Conservation (phyloP, 2,113 vertebrate genomes). For the Zingel zingel region DNA sequence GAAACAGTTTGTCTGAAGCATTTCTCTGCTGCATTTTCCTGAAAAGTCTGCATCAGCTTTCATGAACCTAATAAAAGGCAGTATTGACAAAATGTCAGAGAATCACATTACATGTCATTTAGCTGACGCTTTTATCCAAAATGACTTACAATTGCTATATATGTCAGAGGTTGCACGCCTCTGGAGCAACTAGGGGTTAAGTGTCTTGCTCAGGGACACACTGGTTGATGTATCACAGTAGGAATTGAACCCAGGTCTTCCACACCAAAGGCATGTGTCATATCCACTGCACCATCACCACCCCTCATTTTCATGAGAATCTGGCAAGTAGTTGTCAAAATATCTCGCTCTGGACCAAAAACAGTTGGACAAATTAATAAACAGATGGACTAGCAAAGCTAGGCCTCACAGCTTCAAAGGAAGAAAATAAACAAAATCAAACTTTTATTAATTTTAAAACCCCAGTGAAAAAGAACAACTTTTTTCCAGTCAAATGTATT, state of each 20-base stretch:
- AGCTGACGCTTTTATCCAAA: no score
- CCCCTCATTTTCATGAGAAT: neutral
- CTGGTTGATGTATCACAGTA: no score
- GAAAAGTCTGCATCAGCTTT: neutral
- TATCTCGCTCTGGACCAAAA: constrained; percentile 12
- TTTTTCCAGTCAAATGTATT: neutral
- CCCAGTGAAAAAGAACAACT: neutral
- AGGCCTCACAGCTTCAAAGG: neutral
- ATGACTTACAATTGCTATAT: no score
- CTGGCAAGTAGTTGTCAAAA: neutral
- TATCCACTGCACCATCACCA: no score
- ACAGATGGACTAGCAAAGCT: constrained; percentile 25
- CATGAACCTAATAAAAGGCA: neutral
- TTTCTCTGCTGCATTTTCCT: neutral
- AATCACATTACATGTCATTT: no score
- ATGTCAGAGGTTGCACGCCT: no score
- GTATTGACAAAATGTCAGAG: neutral
- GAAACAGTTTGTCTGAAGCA: neutral
- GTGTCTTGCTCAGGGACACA: no score
- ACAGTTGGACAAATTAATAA: constrained; percentile 35
- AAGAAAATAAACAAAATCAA: neutral
- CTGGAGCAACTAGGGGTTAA: no score
- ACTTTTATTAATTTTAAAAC: neutral
- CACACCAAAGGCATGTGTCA: no score
- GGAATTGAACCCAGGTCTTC: no score